Evolutionary conservation across 2,113 vertebrate species (phyloP).

Genomic region (Odobenus rosmarus): DNA sequence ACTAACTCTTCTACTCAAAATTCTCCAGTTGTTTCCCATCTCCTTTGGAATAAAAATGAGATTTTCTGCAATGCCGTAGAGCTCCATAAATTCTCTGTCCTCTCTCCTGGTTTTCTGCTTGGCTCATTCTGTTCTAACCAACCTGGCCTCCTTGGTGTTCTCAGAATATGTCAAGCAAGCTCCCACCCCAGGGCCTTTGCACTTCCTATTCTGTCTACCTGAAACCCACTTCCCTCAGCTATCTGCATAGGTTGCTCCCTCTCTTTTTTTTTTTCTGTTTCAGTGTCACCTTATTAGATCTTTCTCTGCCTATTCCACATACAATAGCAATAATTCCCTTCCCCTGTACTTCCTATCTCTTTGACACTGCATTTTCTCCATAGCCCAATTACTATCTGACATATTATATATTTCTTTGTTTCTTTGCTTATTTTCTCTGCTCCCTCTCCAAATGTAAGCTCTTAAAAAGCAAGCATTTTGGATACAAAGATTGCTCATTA

Average conservation of each 20-base stretch:
- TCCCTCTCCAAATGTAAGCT: background rate
- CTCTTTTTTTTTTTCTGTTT: background rate
- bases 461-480: background rate
- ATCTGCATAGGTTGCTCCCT: background rate
- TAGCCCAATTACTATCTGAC: background rate
- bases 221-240: background rate
- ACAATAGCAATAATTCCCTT: background rate
- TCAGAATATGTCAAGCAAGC: background rate
- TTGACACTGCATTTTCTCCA: background rate
- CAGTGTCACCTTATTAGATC: background rate
- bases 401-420: background rate
- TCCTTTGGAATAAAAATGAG: background rate
- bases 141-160: background rate
- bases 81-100: background rate
- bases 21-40: background rate
- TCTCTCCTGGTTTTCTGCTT: background rate
- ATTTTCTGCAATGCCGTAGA: background rate
- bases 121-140: background rate
- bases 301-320: background rate
- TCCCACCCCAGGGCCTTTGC: background rate
- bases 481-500: background rate
- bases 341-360: background rate
- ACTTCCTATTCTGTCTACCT: background rate
- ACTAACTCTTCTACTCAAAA: background rate
- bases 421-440: conserved; percentile 26